Evolutionary conservation across 2,888 invertebrate genomes (phyloP), one percentile per base, ranked within the genome.

Genomic region (Cordilura impudica): DNA sequence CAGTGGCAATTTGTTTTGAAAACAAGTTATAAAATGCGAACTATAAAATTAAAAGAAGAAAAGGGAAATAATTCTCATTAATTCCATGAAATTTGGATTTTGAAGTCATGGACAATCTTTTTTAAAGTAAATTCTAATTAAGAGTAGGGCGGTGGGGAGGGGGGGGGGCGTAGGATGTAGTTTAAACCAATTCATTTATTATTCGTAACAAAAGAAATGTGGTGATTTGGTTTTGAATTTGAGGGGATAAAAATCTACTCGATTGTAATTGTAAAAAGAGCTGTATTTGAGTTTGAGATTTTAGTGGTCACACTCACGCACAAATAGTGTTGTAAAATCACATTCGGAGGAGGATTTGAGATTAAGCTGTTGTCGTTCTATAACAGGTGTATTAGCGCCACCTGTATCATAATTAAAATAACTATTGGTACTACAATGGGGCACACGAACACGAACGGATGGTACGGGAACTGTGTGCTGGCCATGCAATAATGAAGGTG

Each of bases 391-490:
- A 47, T 60, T 74, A 54, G 14, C 53, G 67, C 90, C 89, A 83
- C 23, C 73, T 29, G 56, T 31, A 51, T 65, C 84, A 81, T 87
- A 87, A 70, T 87, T 88, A 75, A 88, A 86, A 83, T 88, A 87
- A 86, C 86, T 89, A 63, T 63, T 67, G 84, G 90, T 89, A 86
- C 88, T 89, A 49, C 56, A 49, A 84, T 90, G 88, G 83, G 90
- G 90, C 85, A 90, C 90, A 87, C 89, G 90, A 79, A 90, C 89
- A 89, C 90, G 90, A 84, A 90, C 90, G 84, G 90, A 90, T 83
- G 90, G 90, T 88, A 90, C 88, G 83, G 90, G 88, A 78, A 87
- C 86, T 85, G 85, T 84, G 6, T 26, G 3, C 3, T 26, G 26
- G 3, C 6, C 4, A 4, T 26, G 26, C 0, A 14, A 2, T 31